Evolutionary conservation across 2,113 vertebrate genomes (phyloP).

Genomic region (Gorilla gorilla): DNA sequence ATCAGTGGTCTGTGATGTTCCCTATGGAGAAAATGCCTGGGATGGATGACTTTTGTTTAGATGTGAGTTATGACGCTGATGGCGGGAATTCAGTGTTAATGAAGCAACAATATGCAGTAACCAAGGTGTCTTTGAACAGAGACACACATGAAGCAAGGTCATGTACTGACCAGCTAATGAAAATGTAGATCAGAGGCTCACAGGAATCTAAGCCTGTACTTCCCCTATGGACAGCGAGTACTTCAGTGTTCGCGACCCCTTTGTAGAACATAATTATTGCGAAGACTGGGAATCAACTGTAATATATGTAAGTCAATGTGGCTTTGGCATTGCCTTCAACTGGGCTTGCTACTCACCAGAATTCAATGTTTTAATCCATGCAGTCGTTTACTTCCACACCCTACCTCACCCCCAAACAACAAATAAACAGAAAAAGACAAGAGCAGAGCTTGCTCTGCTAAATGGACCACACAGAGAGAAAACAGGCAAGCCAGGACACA

Average conservation of each 20-base stretch:
- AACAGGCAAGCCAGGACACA: background rate
- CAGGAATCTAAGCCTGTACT: background rate
- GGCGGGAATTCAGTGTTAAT: background rate
- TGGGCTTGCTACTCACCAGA: background rate
- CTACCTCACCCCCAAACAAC: background rate
- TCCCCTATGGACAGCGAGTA: background rate
- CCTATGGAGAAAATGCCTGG: background rate
- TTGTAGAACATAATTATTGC: too few relatives aligned
- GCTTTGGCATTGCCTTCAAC: background rate
- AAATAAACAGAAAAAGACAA: background rate
- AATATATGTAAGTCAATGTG: background rate
- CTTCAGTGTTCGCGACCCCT: background rate
- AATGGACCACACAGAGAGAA: background rate
- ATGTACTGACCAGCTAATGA: background rate
- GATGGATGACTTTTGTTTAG: background rate
- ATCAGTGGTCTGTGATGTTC: background rate
- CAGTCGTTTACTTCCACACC: background rate
- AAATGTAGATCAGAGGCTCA: background rate
- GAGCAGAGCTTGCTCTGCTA: background rate
- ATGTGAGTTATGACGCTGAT: rapidly evolving
- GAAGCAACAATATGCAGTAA: background rate
- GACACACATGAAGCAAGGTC: background rate
- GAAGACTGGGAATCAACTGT: background rate
- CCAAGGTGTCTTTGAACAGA: background rate
- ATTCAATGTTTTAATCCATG: background rate